Evolutionary conservation across 2,113 vertebrate genomes (phyloP).

Genomic region (Lipotes vexillifer): DNA sequence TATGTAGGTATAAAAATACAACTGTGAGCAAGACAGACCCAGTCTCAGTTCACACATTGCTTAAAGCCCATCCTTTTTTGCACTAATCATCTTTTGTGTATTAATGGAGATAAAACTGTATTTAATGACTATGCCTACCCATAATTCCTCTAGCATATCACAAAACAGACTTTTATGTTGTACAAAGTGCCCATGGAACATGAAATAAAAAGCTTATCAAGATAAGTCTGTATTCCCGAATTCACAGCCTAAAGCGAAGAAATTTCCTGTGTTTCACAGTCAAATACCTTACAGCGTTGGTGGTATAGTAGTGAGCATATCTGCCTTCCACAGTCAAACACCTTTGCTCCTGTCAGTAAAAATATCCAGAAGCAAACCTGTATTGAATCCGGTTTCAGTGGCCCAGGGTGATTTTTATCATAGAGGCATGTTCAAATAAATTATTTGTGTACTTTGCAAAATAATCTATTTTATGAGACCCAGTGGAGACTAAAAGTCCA

Average conservation of each 20-base stretch:
- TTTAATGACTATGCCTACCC: background rate
- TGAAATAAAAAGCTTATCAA: background rate
- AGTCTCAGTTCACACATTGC: background rate
- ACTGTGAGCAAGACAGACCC: background rate
- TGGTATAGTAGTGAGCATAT: conserved; percentile 84
- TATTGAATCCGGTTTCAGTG: background rate
- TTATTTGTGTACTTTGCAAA: background rate
- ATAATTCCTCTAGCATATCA: background rate
- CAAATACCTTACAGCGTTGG: conserved; percentile 59
- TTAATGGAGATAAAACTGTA: background rate
- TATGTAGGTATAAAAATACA: background rate
- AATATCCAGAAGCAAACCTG: background rate
- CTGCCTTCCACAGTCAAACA: conserved; percentile 54
- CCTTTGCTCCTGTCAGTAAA: background rate
- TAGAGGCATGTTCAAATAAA: background rate
- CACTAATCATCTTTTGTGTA: background rate
- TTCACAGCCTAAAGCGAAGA: background rate
- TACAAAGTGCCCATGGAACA: background rate
- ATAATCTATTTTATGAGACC: background rate
- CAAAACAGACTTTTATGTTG: background rate
- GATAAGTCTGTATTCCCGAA: background rate
- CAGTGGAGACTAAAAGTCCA: background rate
- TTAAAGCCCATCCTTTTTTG: background rate
- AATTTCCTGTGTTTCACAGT: background rate
- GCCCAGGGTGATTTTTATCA: background rate